Evolutionary conservation across 2,888 invertebrate genomes (phyloP), one percentile per base, ranked within the genome.

Genomic region (Bibio marci): DNA sequence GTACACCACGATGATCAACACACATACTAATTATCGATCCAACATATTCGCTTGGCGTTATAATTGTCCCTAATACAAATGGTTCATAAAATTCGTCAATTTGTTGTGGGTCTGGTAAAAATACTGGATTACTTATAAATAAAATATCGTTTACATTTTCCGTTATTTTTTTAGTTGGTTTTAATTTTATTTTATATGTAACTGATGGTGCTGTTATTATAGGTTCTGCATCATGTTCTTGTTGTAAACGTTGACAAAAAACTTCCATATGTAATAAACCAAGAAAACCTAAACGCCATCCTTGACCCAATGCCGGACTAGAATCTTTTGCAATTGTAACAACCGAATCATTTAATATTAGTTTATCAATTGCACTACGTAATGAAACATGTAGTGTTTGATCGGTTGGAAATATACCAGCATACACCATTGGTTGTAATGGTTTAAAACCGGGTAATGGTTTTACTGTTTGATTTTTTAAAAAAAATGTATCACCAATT

Each of bases 261-360:
- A 90, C 88, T 60, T 90, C 90, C 62, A 90, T 70, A 53, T 90
- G 90, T 13, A 90, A 61, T 4, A 90, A 63, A 1, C 90, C 90
- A 12, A 90, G 62, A 56, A 90, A 90, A 3, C 90, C 90, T 19
- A 88, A 60, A 32, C 88, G 70, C 85, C 86, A 90, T 18, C 90
- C 90, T 55, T 82, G 80, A 3, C 88, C 90, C 41, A 90, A 63
- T 3, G 88, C 88, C 42, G 85, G 78, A 61, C 87, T 87, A 5
- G 80, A 75, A 62, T 94, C 94, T 13, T 75, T 57, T 30, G 66
- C 67, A 4, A 90, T 67, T n/a, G 76, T 70, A 4, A 97, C 94
- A 42, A 87, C 91, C 6, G 87, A 81, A 63, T 98, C 97, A 62
- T 94, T 98, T 30, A 98, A 66, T n/a, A 77, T 71, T 34, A 98